Evolutionary conservation across 2,888 invertebrate species (phyloP).

Genomic region (Drosophila algonquin): DNA sequence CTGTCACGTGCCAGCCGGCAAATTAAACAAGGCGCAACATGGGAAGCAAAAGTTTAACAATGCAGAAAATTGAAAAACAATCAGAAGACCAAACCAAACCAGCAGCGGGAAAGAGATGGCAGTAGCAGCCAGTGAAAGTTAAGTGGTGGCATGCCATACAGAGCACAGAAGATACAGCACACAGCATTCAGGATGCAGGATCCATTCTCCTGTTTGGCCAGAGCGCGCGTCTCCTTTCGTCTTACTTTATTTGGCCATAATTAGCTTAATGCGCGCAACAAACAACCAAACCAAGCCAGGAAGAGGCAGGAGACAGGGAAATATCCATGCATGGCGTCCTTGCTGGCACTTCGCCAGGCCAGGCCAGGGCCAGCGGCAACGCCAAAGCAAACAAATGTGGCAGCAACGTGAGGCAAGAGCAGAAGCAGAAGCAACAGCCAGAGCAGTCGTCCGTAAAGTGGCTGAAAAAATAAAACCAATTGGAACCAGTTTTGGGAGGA

Average conservation of each 20-base stretch:
- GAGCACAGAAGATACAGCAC: constrained; percentile 9
- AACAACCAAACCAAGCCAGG: constrained; percentile 56
- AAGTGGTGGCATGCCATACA: constrained; percentile 63
- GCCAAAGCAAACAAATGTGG: constrained; percentile 66
- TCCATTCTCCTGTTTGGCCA: constrained; percentile 47
- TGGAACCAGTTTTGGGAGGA: neutral
- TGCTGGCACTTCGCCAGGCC: constrained; percentile 54
- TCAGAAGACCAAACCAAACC: constrained; percentile 62
- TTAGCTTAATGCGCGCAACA: constrained; percentile 76
- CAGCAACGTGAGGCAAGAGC: constrained; percentile 35
- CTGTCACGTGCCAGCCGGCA: constrained; percentile 74
- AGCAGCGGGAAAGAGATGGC: constrained; percentile 28
- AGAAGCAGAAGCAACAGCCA: constrained; percentile 29
- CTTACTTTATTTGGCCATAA: constrained; percentile 77
- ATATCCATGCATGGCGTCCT: constrained; percentile 45
- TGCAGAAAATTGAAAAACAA: constrained; percentile 83
- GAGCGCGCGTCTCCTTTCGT: constrained; percentile 65
- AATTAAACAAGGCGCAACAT: constrained; percentile 71
- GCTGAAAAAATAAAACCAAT: constrained; percentile 35
- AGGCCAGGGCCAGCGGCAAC: constrained; percentile 37
- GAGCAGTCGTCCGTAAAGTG: constrained; percentile 29
- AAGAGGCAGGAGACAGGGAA: constrained; percentile 24
- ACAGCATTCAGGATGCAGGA: neutral
- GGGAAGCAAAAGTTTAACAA: constrained; percentile 77
- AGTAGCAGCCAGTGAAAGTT: constrained; percentile 49